Evolutionary conservation across 2,888 invertebrate species (phyloP), one percentile per base, ranked within the genome.

Genomic region (Hoplodrina ambigua): DNA sequence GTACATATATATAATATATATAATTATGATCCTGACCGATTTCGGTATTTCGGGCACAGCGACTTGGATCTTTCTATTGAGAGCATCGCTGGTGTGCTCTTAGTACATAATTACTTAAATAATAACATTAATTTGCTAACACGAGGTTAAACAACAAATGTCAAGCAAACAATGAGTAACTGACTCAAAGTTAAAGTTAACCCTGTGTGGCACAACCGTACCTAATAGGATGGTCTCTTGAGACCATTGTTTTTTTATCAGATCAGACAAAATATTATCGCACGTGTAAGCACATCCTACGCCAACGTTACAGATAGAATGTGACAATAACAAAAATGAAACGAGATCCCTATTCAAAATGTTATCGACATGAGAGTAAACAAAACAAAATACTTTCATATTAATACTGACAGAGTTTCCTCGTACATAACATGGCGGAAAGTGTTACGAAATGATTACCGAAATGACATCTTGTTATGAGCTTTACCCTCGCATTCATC

Each of bases 401-500:
- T 64, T 58, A 52, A 70, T 60, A 55, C 30, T 15, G 41, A 44
- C 62, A 52, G 59, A 63, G 13, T n/a, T 30, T 67, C 55, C 25
- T 66, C 49, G 59, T 55, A 30, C 30, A 20, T 53, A 6, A 60
- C 61, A 41, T 59, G 55, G 60, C 25, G 44, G 11, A 59, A 53
- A 53, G 7, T 63, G 30, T 72, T 76, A 50, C 58, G 30, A 25
- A 73, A 77, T 69, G 17, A 76, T 66, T 66, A 63, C 58, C 30
- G 52, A 75, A 72, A 73, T 52, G 53, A 59, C 50, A 69, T 69
- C 69, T 69, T 68, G 63, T 69, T 65, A 61, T 33, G 33, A 68
- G 67, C 19, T n/a, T 19, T 69, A 74, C 30, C 46, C 44, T 20
- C 37, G 6, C 37, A 58, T 30, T 60, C 58, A 61, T 63, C 17